Base-by-base conservation (phyloP, 2,113 vertebrate genomes). In the Oophaga pumilio region DNA sequence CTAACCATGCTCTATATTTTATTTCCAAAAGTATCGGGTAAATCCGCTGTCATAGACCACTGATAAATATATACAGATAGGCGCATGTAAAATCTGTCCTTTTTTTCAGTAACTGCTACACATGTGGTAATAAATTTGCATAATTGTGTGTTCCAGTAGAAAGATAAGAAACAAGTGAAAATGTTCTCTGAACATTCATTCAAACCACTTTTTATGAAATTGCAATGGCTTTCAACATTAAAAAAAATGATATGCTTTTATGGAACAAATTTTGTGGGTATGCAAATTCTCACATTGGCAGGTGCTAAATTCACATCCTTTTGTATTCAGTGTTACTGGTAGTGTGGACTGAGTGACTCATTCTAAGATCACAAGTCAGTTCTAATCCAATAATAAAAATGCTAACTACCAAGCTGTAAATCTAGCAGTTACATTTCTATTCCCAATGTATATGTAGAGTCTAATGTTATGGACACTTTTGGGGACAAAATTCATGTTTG, bases 181-280 rank as follows among this genome's bases (percentile, higher is more conserved):
- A 52, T 22, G 7, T 79, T 59, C 13, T 3, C 20, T 26, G 11
- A 80, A 24, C 56, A 62, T 60, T 60, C 24, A 57, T 81, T 60
- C 26, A 62, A 57, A 60, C 4, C n/a, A 81, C 17, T 60, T 81
- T 20, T 81, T 33, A 56, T 20, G 26, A 62, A 60, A 60, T 18
- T 76, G 4, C 49, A 76, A 13, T 13, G 12, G 11, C 18, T 77
- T 57, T 82, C 18, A 64, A 82, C 28, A 64, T 50, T 10, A 82
- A n/a, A 13, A 73, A 73, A 81, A 64, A 62, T 64, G 8, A 13
- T 20, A 12, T 26, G 18, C 59, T 49, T 80, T 26, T 60, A 82
- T 82, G 79, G 59, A 82, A 82, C 79, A 64, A 56, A 77, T 64
- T 82, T 82, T 82, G 79, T 49, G 79, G 79, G 79, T 82, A 82